Conservation (phyloP, 2,797 vertebrate species). For the Anolis apletophallus region DNA sequence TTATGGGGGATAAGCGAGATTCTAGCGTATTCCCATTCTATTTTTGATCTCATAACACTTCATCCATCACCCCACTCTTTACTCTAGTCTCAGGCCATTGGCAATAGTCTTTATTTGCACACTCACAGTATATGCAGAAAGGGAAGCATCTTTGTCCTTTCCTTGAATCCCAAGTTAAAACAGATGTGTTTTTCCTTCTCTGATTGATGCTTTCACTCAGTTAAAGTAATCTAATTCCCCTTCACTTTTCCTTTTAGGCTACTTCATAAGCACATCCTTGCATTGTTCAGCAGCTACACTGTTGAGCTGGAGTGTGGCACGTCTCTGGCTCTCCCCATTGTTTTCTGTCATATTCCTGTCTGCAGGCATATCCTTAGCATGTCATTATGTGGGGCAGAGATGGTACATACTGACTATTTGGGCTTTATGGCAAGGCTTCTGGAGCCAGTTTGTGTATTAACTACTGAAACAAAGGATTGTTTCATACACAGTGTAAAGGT, state of each 20-base stretch:
- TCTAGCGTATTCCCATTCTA: not conserved
- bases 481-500: slow-evolving; percentile 6
- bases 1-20: too few species aligned
- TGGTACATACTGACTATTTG: slow-evolving; percentile 2
- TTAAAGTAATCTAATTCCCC: not conserved
- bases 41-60: not conserved
- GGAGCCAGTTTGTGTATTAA: slow-evolving; percentile 40
- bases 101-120: not conserved
- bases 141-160: not conserved
- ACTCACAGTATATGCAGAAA: not conserved
- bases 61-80: not conserved
- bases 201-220: not conserved
- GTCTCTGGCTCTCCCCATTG: not conserved
- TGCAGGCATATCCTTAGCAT: slow-evolving; percentile 14
- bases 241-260: not conserved
- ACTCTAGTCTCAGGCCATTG: not conserved
- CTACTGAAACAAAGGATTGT: slow-evolving; percentile 36
- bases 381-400: slow-evolving; percentile 14
- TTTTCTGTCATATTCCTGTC: slow-evolving; percentile 24
- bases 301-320: not conserved
- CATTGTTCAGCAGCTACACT: not conserved
- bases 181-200: not conserved
- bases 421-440: not conserved
- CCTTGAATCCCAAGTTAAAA: not conserved
- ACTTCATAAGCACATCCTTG: not conserved